Percentiles rank a stretch among this genome's conserved stretches.
phyloP scores from a whole-genome alignment of 2,797 vertebrate genomes.

The Anguilla marmorata region DNA sequence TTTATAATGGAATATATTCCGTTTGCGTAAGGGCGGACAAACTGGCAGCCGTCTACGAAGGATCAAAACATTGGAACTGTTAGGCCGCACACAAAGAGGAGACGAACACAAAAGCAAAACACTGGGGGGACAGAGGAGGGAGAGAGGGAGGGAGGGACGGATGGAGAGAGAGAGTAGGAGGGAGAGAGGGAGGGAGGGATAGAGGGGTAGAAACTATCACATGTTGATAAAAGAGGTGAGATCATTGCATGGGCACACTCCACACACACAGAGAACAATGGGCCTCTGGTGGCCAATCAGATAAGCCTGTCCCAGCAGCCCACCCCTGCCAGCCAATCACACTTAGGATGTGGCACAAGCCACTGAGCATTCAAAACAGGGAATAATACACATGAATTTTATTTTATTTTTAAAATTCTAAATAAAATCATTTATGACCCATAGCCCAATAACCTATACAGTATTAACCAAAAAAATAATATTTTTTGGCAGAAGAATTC shows the following conservation, averaged over 20 bases:
- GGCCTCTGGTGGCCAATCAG: conserved; percentile 59
- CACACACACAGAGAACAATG: conserved; percentile 51
- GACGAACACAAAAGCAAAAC: conserved; percentile 54
- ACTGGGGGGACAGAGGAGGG: conserved; percentile 26
- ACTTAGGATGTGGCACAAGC: conserved; percentile 55
- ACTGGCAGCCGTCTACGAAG: conserved; percentile 41
- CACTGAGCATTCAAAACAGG: conserved; percentile 50
- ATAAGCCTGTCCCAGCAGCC: conserved; percentile 54
- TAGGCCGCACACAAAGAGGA: conserved; percentile 55
- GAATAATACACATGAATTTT: conserved; percentile 50
- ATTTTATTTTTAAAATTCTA: not conserved
- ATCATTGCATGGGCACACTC: conserved; percentile 52
- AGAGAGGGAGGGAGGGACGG: not conserved
- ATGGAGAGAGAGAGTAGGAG: not conserved
- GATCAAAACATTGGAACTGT: conserved; percentile 67
- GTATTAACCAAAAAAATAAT: conserved; percentile 10
- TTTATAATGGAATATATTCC: not conserved
- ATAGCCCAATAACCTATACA: conserved; percentile 32
- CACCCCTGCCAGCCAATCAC: conserved; percentile 59
- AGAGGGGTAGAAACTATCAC: conserved; percentile 8
- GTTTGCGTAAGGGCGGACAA: not conserved
- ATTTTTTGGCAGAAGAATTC: conserved; percentile 49
- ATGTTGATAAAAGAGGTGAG: conserved; percentile 53
- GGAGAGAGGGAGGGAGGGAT: conserved; percentile 20
- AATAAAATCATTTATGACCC: conserved; percentile 17